These are phyloP conservation scores for Troides helena DNA, from an alignment of 2,888 invertebrate species.

Conservation along the genomic window DNA sequence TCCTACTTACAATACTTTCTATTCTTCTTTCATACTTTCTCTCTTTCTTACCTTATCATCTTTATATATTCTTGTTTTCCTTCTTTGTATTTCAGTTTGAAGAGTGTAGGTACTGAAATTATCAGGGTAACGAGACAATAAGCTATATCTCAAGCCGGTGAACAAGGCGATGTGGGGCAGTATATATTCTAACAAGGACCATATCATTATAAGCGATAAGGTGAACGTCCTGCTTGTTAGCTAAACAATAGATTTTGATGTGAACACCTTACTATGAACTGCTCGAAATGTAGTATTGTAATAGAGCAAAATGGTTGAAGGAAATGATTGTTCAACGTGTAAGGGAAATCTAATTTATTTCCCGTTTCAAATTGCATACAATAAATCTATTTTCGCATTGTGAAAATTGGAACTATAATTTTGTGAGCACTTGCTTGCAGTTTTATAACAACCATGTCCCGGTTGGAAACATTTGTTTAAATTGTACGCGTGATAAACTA, in stretches of 20 bases:
- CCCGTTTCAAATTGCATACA: conserved; percentile 20
- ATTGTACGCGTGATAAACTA: conserved; percentile 27
- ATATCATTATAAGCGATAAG: no score
- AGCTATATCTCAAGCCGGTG: no score
- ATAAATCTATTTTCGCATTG: conserved; percentile 28
- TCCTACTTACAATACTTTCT: no score
- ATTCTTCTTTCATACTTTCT: no score
- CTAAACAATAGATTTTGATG: background rate
- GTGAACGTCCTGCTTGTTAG: background rate
- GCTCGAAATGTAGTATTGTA: background rate
- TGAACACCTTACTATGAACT: background rate
- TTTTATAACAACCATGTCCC: conserved; percentile 24
- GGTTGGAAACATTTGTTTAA: conserved; percentile 27
- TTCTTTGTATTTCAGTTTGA: no score
- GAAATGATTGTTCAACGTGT: conserved; percentile 20
- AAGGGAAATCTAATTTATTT: conserved; percentile 22
- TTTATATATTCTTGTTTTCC: no score
- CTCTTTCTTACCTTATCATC: no score
- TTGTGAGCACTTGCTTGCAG: conserved; percentile 24
- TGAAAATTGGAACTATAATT: conserved; percentile 29
- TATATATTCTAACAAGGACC: no score
- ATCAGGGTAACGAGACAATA: no score
- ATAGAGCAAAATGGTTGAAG: background rate
- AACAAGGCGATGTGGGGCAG: no score
- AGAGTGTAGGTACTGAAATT: no score